A percentile compares a stretch with the other conserved stretches of the same genome.
phyloP scores from a whole-genome alignment of 2,113 vertebrate species.

The Dascyllus trimaculatus region DNA sequence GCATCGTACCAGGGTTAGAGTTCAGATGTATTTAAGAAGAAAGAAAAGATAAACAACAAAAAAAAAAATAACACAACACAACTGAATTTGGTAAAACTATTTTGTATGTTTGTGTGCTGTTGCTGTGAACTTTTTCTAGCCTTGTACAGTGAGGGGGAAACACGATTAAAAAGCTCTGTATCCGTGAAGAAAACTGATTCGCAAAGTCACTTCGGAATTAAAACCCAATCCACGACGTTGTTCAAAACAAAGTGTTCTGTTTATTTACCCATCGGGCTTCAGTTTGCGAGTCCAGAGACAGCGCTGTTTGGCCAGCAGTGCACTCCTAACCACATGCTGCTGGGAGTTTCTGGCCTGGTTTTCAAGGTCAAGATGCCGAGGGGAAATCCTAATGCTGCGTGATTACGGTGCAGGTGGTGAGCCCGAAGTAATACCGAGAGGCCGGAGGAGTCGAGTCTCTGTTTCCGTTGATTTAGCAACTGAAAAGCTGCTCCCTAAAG shows the following conservation, averaged over 20 bases:
- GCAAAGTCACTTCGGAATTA: slow-evolving; percentile 79
- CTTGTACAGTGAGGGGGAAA: slow-evolving; percentile 78
- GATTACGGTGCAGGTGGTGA: too few relatives aligned
- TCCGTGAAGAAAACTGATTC: slow-evolving; percentile 77
- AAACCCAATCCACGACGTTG: slow-evolving; percentile 69
- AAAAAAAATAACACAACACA: slow-evolving; percentile 22
- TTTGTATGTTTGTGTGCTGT: slow-evolving; percentile 88
- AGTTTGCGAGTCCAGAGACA: not conserved
- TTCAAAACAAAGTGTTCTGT: slow-evolving; percentile 27
- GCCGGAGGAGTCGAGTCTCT: too few relatives aligned
- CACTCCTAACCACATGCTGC: too few relatives aligned
- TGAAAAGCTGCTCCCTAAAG: too few relatives aligned
- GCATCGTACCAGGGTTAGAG: slow-evolving; percentile 87
- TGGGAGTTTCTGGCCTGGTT: too few relatives aligned
- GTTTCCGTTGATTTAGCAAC: too few relatives aligned
- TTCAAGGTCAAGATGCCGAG: too few relatives aligned
- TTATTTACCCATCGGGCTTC: too few relatives aligned
- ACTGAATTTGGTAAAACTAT: slow-evolving; percentile 85
- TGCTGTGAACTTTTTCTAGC: slow-evolving; percentile 87
- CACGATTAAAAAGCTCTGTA: slow-evolving; percentile 66
- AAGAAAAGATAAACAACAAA: slow-evolving; percentile 23
- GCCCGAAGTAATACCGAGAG: too few relatives aligned
- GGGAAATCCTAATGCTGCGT: too few relatives aligned
- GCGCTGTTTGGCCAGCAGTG: too few relatives aligned
- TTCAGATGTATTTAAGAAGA: slow-evolving; percentile 80